A percentile compares a stretch with the other conserved stretches of the same genome.
Conservation (phyloP, 2,888 invertebrate genomes). For the Dicyrtomina minuta region DNA sequence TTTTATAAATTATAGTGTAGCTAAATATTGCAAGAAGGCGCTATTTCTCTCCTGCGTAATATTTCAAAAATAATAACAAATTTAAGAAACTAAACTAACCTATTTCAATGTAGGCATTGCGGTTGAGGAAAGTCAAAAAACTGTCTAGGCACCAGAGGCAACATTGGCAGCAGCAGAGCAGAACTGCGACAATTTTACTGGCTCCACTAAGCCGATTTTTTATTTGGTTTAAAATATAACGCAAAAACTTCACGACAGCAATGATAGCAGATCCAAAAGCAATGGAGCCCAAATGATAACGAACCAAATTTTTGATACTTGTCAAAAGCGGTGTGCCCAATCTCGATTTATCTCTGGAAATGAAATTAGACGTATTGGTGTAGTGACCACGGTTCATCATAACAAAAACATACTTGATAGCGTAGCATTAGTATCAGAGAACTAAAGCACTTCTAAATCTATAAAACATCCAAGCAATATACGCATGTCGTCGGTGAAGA, state of each 20-base stretch:
- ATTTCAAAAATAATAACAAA: no score
- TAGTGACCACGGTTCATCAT: no score
- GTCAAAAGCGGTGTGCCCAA: conserved; percentile 59
- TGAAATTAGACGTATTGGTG: no score
- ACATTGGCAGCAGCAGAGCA: conserved; percentile 65
- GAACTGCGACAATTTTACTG: conserved; percentile 59
- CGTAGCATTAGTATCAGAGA: no score
- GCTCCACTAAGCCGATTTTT: conserved; percentile 59
- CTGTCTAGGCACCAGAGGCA: conserved; percentile 69
- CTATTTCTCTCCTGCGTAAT: no score
- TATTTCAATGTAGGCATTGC: conserved; percentile 72
- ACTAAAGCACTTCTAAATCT: no score
- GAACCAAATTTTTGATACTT: conserved; percentile 60
- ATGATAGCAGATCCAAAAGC: conserved; percentile 75
- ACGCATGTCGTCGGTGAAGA: no score
- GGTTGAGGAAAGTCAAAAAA: conserved; percentile 66
- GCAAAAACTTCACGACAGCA: conserved; percentile 68
- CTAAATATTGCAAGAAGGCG: no score
- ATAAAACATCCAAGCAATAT: no score
- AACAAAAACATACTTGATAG: no score
- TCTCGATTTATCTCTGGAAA: conserved; percentile 60
- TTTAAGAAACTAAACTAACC: conserved; percentile 59
- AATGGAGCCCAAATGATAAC: conserved; percentile 75
- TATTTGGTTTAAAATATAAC: conserved; percentile 59
- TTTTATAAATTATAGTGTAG: no score